Conservation (phyloP, 2,888 invertebrate species). For the Rhorus exstirpatorius region DNA sequence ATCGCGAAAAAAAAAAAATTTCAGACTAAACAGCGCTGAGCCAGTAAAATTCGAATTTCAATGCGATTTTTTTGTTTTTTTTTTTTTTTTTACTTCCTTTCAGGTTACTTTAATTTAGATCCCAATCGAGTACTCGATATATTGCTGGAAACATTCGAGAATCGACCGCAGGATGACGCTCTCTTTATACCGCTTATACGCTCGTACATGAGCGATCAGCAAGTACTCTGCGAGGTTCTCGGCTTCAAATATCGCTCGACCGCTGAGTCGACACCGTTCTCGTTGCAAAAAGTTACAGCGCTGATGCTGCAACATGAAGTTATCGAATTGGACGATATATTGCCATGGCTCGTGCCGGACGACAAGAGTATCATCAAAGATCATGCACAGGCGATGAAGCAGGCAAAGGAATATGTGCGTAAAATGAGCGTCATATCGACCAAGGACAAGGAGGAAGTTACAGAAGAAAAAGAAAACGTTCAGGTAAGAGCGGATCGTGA, state of each 20-base stretch:
- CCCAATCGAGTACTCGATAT: slow-evolving; percentile 99
- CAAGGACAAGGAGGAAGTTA: slow-evolving; percentile 91
- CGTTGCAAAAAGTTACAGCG: slow-evolving; percentile 96
- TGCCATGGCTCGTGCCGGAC: slow-evolving; percentile 96
- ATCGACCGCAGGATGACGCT: slow-evolving; percentile 91
- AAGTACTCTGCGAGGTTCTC: slow-evolving; percentile 96
- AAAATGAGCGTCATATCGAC: slow-evolving; percentile 94
- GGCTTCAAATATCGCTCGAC: slow-evolving; percentile 94
- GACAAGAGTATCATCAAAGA: slow-evolving; percentile 93
- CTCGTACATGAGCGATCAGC: slow-evolving; percentile 95
- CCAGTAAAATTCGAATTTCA: background rate
- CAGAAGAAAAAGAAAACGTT: slow-evolving; percentile 90
- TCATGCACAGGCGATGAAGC: slow-evolving; percentile 93
- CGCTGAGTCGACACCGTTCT: slow-evolving; percentile 91
- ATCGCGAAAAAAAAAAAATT: too few relatives aligned
- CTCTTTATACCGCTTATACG: slow-evolving; percentile 95
- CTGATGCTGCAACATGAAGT: slow-evolving; percentile 95
- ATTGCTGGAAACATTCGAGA: slow-evolving; percentile 98
- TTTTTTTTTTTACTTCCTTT: slow-evolving; percentile 67
- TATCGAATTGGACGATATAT: slow-evolving; percentile 94
- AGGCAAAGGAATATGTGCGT: slow-evolving; percentile 95
- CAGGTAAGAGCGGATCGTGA: slow-evolving; percentile 86
- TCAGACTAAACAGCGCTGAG: too few relatives aligned
- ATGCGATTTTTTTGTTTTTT: too few relatives aligned
- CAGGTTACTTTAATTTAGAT: slow-evolving; percentile 99